Percentiles rank a stretch among this genome's conserved stretches.
Conservation (phyloP, 2,113 vertebrate species). For the Phrynocephalus versicolor region DNA sequence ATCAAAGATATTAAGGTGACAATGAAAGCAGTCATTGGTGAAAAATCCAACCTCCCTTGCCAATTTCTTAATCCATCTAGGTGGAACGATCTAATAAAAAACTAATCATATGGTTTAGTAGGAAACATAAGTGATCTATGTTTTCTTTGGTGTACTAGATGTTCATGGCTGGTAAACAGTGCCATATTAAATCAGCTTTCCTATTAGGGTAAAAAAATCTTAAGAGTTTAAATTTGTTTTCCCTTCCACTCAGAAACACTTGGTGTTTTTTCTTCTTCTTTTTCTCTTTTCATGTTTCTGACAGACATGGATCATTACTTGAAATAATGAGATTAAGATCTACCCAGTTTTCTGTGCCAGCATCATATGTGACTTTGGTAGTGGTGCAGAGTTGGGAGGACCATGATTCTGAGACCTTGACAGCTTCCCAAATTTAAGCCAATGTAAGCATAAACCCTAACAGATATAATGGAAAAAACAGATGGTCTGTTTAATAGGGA, state of each 20-base stretch:
- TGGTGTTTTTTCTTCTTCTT: conserved; percentile 20
- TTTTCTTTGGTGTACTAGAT: not conserved
- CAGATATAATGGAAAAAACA: not conserved
- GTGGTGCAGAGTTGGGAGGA: not conserved
- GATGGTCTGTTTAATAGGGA: not conserved
- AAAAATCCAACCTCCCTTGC: not conserved
- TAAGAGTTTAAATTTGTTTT: conserved; percentile 7
- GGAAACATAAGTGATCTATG: not conserved
- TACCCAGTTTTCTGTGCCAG: not conserved
- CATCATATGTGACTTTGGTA: not conserved
- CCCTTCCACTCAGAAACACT: not conserved
- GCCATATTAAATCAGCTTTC: rapidly evolving
- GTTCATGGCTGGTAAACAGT: not conserved
- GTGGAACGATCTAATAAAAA: not conserved
- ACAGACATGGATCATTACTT: conserved; percentile 11
- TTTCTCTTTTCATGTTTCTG: conserved; percentile 8
- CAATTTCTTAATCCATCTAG: not conserved
- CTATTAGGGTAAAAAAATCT: not conserved
- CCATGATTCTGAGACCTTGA: not conserved
- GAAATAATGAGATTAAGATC: conserved; percentile 30
- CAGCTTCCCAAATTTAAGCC: not conserved
- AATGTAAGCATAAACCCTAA: conserved; percentile 8
- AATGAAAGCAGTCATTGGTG: not conserved
- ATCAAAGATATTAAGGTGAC: not conserved
- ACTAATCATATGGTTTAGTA: not conserved